Evolutionary conservation across 1,140 invertebrate species (phyloP), one percentile per base, ranked within the genome.

Genomic region (Ceratosolen solmsi): DNA sequence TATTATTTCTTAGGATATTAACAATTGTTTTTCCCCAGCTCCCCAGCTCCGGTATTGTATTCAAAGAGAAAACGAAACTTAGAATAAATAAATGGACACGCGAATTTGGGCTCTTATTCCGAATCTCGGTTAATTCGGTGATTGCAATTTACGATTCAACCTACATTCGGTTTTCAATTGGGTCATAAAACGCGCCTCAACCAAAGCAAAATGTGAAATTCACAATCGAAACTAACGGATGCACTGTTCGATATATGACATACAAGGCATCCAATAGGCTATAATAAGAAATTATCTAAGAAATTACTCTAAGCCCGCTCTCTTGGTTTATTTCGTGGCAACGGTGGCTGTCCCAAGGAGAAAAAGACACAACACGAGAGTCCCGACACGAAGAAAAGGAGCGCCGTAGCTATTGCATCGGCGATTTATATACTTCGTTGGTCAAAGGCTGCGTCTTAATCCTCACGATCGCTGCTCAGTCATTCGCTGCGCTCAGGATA

Each of bases 381-480:
- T n/a, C n/a, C n/a, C n/a, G n/a, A n/a, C 17, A 15, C 33, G 33
- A 7, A 68, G 20, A 38, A n/a, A 38, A 38, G 27, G 60, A 65
- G 36, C 30, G 11, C 30, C 30, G 58, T 22, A 33, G n/a, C 22
- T 13, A 4, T 38, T n/a, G 33, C 4, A 3, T 63, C 33, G 33
- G 38, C 63, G 17, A 68, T 38, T 5, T n/a, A 78, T 78, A n/a
- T 51, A 51, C n/a, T 33, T 79, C 77, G 77, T 15, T n/a, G 27
- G 25, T 51, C 17, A 20, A 79, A 46, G 30, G 77, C 51, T 38
- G 68, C 68, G 76, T 49, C 46, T n/a, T 54, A 5, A 17, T 33
- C 30, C 41, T 68, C n/a, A 38, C 11, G 38, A 25, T 74, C 71
- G 41, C 33, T 81, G 41, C 33, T 81, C 80, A 70, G 73, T 76